Evolutionary conservation across 2,113 vertebrate genomes (phyloP), one percentile per base, ranked within the genome.

Genomic region (Donacobius atricapilla): DNA sequence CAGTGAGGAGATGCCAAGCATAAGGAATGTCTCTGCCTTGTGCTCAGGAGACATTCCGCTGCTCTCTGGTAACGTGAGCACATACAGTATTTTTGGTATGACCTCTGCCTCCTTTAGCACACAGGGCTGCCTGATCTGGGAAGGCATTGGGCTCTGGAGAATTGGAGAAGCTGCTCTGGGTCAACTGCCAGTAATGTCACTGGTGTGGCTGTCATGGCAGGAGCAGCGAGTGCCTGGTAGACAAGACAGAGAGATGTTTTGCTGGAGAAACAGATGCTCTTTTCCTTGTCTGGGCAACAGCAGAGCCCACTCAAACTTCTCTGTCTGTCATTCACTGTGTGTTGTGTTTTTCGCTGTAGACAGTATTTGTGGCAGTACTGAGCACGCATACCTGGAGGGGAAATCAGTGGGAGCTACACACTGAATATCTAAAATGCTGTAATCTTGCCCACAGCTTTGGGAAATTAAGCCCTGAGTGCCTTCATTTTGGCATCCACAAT

Each of bases 11-110:
- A 72, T 82, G 65, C 31, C 37, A 64, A 82, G 78, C 14, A 1
- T 54, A 54, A 87, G 39, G 48, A 91, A 61, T 27, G 25, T 78
- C 69, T 75, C 64, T 93, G 68, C 69, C 72, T 66, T 87, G 77
- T 57, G 48, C 70, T 89, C 15, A 18, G 25, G 79, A 93, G 61
- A 47, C 47, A 44, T 47, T 47, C 70, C 79, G 57, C 78, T 82
- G 40, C 57, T 82, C 84, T 91, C 63, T 93, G 58, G 37, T 93
- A 93, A 73, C 27, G 30, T 69, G 89, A 85, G 57, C 50, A 57
- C 50, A n/a, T 13, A 7, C 8, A 11, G 20, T 88, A 88, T 88
- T 94, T 95, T 94, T 77, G 42, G 68, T 80, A 31, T 39, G 87
- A 94, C 63, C 63, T 72, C 84, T 95, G 50, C 42, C 70, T 83